phyloP scores from a whole-genome alignment of 2,113 vertebrate genomes.

The Pleuronectes platessa region DNA sequence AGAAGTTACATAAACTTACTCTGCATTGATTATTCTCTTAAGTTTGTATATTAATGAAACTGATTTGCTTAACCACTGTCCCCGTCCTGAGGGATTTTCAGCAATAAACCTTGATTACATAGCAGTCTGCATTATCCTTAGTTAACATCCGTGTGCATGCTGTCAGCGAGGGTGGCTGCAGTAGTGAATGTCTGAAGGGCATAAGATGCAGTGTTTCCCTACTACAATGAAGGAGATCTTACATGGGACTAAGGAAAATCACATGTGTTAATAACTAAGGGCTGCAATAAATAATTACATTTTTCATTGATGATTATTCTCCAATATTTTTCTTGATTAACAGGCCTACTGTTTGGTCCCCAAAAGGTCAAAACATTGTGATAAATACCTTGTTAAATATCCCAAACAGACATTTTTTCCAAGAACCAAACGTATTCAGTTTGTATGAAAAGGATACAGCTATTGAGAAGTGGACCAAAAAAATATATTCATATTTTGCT shows the following conservation, averaged over 20 bases:
- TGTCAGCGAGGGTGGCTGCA: background rate
- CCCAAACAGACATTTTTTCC: too few species aligned
- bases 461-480: too few species aligned
- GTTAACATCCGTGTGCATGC: background rate
- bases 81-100: background rate
- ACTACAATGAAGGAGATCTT: background rate
- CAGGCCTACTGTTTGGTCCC: too few species aligned
- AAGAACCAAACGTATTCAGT: too few species aligned
- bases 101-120: conserved; percentile 31
- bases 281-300: background rate
- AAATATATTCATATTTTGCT: too few species aligned
- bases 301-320: background rate
- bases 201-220: background rate
- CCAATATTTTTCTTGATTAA: too few species aligned
- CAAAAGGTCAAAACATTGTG: too few species aligned
- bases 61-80: background rate
- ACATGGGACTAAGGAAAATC: background rate
- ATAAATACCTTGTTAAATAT: too few species aligned
- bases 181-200: background rate
- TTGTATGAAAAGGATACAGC: too few species aligned
- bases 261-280: background rate
- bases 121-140: conserved; percentile 29
- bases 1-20: too few species aligned
- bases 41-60: too few species aligned
- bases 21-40: too few species aligned